A percentile compares a stretch with the other conserved stretches of the same genome.
Evolutionary conservation across 1,140 invertebrate genomes (phyloP).

Genomic region (Hyles euphorbiae): DNA sequence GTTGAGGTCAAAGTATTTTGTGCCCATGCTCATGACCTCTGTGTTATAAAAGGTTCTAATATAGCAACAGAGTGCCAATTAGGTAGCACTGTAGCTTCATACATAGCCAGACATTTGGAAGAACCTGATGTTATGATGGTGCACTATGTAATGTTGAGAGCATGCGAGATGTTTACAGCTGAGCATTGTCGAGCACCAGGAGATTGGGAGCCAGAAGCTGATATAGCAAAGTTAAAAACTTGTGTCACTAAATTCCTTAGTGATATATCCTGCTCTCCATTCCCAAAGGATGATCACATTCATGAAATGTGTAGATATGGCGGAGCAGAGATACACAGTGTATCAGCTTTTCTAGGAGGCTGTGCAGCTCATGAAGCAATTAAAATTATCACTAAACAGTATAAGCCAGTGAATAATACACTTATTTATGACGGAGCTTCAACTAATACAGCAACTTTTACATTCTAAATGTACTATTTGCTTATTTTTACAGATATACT

Average conservation of each 20-base stretch:
- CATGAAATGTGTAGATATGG: slow-evolving; percentile 97
- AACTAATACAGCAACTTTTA: slow-evolving; percentile 88
- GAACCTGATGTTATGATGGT: slow-evolving; percentile 90
- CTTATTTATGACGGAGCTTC: slow-evolving; percentile 97
- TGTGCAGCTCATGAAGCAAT: slow-evolving; percentile 97
- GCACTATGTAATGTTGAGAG: slow-evolving; percentile 93
- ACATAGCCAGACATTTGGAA: slow-evolving; percentile 66
- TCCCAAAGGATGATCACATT: slow-evolving; percentile 93
- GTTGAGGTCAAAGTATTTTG: slow-evolving; percentile 89
- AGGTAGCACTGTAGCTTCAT: slow-evolving; percentile 52
- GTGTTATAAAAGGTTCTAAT: slow-evolving; percentile 86
- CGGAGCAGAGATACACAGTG: slow-evolving; percentile 94
- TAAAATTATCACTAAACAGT: slow-evolving; percentile 98
- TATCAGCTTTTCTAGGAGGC: slow-evolving; percentile 96
- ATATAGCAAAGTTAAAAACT: slow-evolving; percentile 90
- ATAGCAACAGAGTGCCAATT: slow-evolving; percentile 86
- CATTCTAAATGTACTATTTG: slow-evolving; percentile 68
- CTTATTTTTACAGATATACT: too few species aligned
- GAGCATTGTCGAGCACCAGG: slow-evolving; percentile 95
- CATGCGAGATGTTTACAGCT: slow-evolving; percentile 91
- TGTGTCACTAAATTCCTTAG: slow-evolving; percentile 87
- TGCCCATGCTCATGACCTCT: slow-evolving; percentile 87
- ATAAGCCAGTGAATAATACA: slow-evolving; percentile 96
- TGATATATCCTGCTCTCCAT: slow-evolving; percentile 89
- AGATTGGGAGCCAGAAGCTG: slow-evolving; percentile 91